Evolutionary conservation across 2,797 vertebrate genomes (phyloP).

Genomic region (Myotis myotis): DNA sequence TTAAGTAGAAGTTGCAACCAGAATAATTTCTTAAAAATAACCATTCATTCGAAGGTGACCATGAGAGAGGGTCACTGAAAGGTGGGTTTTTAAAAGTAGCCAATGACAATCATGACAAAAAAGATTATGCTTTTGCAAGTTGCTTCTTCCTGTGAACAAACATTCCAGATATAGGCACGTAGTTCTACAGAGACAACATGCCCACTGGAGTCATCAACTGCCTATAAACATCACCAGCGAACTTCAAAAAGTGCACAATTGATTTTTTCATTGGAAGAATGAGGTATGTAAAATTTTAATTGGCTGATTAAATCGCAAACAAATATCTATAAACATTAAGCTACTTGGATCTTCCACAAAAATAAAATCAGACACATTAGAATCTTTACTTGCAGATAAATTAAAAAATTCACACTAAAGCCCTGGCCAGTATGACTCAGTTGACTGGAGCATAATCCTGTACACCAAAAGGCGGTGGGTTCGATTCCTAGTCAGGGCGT

Average conservation of each 20-base stretch:
- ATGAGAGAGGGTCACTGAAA: not conserved
- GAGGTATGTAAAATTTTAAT: not conserved
- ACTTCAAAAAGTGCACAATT: not conserved
- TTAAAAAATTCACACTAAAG: not conserved
- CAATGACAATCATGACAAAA: not conserved
- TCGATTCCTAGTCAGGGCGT: not conserved
- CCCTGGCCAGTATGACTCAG: not conserved
- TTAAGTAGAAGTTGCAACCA: not conserved
- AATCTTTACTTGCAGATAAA: constrained; percentile 20
- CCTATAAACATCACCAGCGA: not conserved
- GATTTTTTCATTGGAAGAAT: not conserved
- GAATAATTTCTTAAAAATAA: not conserved
- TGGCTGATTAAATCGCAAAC: constrained; percentile 1
- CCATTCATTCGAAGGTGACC: not conserved
- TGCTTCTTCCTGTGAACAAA: not conserved
- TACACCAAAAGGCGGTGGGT: not conserved
- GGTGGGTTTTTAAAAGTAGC: not conserved
- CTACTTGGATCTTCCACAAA: not conserved
- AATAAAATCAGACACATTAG: not conserved
- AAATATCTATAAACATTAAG: not conserved
- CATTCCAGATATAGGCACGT: not conserved
- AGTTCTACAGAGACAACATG: not conserved
- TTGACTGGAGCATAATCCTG: not conserved
- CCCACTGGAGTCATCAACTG: too few relatives aligned
- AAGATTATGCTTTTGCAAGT: not conserved